These are phyloP conservation scores for Rambutsinella grinnellia DNA, from an alignment of 2,888 invertebrate genomes.

Conservation along the genomic window DNA sequence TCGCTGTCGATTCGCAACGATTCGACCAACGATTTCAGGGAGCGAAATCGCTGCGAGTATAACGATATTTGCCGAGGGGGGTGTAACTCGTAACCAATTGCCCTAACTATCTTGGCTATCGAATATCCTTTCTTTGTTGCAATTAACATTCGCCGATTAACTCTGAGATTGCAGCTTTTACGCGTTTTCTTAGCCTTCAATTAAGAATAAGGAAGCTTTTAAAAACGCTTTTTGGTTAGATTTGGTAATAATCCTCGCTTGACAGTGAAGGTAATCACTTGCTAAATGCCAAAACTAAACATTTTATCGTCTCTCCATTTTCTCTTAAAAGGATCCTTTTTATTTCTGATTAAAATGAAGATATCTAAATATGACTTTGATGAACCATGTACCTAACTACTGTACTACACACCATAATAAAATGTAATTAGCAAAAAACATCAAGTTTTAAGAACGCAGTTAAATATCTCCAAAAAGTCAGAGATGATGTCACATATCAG, in stretches of 20 bases:
- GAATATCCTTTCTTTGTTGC: too few relatives aligned
- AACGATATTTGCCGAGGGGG: too few relatives aligned
- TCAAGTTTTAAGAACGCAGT: not conserved
- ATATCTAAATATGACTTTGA: not conserved
- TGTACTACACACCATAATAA: not conserved
- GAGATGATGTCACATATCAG: not conserved
- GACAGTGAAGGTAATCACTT: not conserved
- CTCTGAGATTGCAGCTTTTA: not conserved
- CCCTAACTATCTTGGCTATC: too few relatives aligned
- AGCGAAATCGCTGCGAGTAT: too few relatives aligned
- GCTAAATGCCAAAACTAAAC: not conserved
- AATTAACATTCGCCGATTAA: too few relatives aligned
- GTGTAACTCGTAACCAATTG: not conserved
- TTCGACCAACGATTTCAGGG: too few relatives aligned
- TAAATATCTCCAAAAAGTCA: not conserved
- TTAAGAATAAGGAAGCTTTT: constrained; percentile 21
- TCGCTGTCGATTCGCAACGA: not conserved
- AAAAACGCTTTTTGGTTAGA: not conserved
- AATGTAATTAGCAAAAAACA: constrained; percentile 9
- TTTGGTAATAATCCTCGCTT: constrained; percentile 5
- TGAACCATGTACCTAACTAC: not conserved
- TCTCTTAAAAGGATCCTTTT: not conserved
- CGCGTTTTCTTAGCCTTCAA: not conserved
- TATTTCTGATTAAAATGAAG: too few relatives aligned
- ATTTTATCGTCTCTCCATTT: not conserved